A percentile compares a stretch with the other conserved stretches of the same genome.
Conservation (phyloP, 23 tunicate species). For the Trididemnum miniatum region DNA sequence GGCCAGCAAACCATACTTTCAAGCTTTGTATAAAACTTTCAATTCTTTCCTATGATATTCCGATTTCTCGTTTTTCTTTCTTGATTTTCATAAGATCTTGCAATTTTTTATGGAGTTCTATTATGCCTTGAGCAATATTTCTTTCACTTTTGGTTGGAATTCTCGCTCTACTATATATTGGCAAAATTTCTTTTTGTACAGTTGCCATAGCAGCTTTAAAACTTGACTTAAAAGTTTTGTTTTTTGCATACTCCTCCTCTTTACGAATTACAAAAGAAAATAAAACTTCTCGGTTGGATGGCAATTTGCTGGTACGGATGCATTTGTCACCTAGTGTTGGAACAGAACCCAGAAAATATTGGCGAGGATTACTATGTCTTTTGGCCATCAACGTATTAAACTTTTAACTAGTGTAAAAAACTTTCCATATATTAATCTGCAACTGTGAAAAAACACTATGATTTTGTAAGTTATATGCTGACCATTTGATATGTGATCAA, state of each 20-base stretch:
- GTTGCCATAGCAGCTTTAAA: not conserved
- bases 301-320: not conserved
- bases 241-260: not conserved
- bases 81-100: not conserved
- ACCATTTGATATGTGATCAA: too few relatives aligned
- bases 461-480: too few relatives aligned
- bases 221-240: not conserved
- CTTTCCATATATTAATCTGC: too few relatives aligned
- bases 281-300: not conserved
- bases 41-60: not conserved
- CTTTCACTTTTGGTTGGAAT: not conserved
- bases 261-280: not conserved
- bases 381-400: too few relatives aligned
- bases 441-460: too few relatives aligned
- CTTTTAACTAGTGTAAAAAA: too few relatives aligned
- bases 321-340: not conserved
- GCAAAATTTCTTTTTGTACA: not conserved
- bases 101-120: not conserved
- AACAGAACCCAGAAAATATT: not conserved
- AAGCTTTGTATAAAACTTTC: not conserved
- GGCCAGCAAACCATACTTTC: not conserved
- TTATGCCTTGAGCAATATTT: not conserved
- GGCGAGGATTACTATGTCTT: too few relatives aligned
- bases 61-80: not conserved
- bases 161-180: not conserved